A percentile compares a stretch with the other conserved stretches of the same genome.
These are phyloP conservation scores for Sinocyclocheilus rhinocerous DNA, from an alignment of 2,113 vertebrate genomes.

Conservation along the genomic window DNA sequence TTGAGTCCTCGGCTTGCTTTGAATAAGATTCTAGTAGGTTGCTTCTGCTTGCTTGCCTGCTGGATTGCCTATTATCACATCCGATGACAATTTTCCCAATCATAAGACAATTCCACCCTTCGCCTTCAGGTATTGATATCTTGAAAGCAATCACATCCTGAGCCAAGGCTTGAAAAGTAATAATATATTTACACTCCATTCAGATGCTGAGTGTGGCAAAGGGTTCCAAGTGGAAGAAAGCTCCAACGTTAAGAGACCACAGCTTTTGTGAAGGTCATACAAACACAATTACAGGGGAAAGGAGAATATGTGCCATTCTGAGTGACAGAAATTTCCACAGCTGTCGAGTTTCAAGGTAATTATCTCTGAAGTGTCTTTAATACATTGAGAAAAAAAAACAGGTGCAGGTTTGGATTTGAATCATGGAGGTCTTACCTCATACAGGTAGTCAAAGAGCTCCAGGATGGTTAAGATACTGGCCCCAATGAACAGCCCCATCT, in stretches of 20 bases:
- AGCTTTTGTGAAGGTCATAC: neutral
- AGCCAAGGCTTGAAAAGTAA: neutral
- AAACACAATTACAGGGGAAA: neutral
- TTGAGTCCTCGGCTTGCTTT: neutral
- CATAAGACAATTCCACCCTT: neutral
- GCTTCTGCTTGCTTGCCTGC: neutral
- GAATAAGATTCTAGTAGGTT: neutral
- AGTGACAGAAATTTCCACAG: neutral
- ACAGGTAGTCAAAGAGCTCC: slow-evolving; percentile 96
- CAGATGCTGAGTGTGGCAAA: neutral
- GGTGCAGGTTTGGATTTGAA: neutral
- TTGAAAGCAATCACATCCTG: neutral
- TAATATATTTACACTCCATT: neutral
- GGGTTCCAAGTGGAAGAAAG: neutral
- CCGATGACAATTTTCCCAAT: slow-evolving; percentile 7
- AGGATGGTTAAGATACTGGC: slow-evolving; percentile 96
- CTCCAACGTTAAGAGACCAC: neutral
- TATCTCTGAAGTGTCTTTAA: neutral
- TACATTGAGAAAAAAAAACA: neutral
- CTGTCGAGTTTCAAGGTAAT: neutral
- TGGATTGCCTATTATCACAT: neutral
- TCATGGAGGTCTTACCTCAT: slow-evolving; percentile 81
- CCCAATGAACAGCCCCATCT: slow-evolving; percentile 98
- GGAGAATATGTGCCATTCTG: neutral
- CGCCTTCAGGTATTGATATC: slow-evolving; percentile 15